These are phyloP conservation scores for Listronotus oregonensis DNA, from an alignment of 1,140 invertebrate species.

Conservation along the genomic window DNA sequence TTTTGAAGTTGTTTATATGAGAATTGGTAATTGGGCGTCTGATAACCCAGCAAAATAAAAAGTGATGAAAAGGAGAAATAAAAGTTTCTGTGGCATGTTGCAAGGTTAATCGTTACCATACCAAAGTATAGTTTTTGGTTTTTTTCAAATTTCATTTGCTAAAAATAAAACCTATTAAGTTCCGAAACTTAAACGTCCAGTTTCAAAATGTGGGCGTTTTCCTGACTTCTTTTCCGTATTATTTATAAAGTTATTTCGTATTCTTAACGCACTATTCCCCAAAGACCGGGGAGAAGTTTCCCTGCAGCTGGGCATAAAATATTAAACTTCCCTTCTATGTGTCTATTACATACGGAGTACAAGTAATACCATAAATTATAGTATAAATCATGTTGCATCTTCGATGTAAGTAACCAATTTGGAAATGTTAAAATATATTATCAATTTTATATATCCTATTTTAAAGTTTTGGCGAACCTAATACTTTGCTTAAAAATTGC, in stretches of 20 bases:
- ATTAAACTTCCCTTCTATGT: constrained; percentile 40
- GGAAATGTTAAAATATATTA: constrained; percentile 20
- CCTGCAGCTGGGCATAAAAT: constrained; percentile 40
- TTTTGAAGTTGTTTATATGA: too few species aligned
- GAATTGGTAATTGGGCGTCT: too few species aligned
- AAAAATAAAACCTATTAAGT: too few species aligned
- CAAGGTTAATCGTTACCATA: too few species aligned
- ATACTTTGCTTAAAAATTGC: too few species aligned
- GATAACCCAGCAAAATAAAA: too few species aligned
- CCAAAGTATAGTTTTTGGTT: too few species aligned
- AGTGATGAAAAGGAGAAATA: too few species aligned
- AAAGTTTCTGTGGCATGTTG: too few species aligned
- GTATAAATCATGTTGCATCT: constrained; percentile 31
- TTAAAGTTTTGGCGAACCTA: background rate
- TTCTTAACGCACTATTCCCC: constrained; percentile 38
- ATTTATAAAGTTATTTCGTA: constrained; percentile 40
- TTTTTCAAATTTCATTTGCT: too few species aligned
- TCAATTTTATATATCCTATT: constrained; percentile 13
- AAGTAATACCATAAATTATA: constrained; percentile 37
- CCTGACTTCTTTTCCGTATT: constrained; percentile 19
- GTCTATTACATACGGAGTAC: constrained; percentile 40
- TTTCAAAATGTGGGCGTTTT: constrained; percentile 5
- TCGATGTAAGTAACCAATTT: constrained; percentile 16
- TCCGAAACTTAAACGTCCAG: too few species aligned
- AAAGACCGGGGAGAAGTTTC: constrained; percentile 25